Base-by-base conservation (phyloP, 2,797 vertebrate species). In the Pseudopleuronectes americanus region DNA sequence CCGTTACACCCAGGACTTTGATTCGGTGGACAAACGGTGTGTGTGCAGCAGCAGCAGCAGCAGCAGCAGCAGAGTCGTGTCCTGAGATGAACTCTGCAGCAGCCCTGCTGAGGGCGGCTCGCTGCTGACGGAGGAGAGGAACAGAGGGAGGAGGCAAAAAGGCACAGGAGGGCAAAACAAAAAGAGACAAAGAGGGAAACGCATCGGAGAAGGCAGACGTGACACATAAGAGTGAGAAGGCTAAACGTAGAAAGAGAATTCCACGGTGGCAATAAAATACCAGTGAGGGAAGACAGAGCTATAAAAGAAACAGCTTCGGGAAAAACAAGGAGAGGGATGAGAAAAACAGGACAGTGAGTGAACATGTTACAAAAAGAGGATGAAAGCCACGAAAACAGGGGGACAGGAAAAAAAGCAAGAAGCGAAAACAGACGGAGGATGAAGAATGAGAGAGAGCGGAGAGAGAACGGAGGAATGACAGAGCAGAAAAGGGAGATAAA, bases 41-140 rank as follows among this genome's bases (percentile, higher is more conserved):
- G 79, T 60, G 76, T 57, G 64, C 28, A 56, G 57, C 61, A 41
- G 49, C 68, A 62, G 59, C 68, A 62, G 59, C 67, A 65, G 66
- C 76, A 52, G 74, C 54, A 33, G 63, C 43, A 61, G 77, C 70
- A 28, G 71, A 66, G 79, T 23, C 26, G 74, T 91, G 90, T 92
- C 91, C 93, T 86, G 53, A 79, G 57, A 69, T 92, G 90, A 93
- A 92, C 91, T 79, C 81, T 66, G 76, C 87, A 84, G 85, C 85
- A 86, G 80, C 62, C 64, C 60, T 22, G 66, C 58, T 31, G 77
- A 82, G 56, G 65, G 66, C 83, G 81, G 83, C 71, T 79, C 60
- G 24, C 68, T 76, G 81, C 81, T 66, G 84, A 80, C 57, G 0
- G 72, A 76, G 73, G 24, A 38, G 66, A 64, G 84, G 67, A 74